Evolutionary conservation across 2,113 vertebrate genomes (phyloP), one percentile per base, ranked within the genome.

Genomic region (Tapirus terrestris): DNA sequence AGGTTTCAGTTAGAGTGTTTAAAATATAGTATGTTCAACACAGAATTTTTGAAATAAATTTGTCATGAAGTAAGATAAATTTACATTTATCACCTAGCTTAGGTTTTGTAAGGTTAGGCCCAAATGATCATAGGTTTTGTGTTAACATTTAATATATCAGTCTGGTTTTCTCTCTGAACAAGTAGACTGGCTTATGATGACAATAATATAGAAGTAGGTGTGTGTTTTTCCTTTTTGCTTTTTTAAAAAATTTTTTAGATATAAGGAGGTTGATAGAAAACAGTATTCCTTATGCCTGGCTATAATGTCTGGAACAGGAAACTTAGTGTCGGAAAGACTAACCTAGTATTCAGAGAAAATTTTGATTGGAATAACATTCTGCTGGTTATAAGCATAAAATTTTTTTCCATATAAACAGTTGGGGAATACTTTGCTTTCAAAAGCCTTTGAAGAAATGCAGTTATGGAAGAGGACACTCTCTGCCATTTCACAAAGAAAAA

Each of bases 401-500:
- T 82, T 83, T 94, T 96, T 75, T 51, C 70, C 83, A 70, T 63
- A 68, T 82, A 97, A 96, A 88, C 87, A 95, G 96, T 97, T 83
- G 58, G 79, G 81, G 84, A 97, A 80, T 85, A 80, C 36, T 96
- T 84, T 89, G 51, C 43, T 96, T 97, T 92, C 79, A 94, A 96
- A 95, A 86, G 82, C 33, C 61, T 73, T 94, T 75, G 87, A 94
- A 97, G 72, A 86, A 87, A 76, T 75, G 94, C 97, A 97, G 75
- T 98, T 98, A 95, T 67, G 58, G 68, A 83, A 96, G 94, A 98
- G 93, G 91, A 97, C 61, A 91, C 91, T 97, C 96, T 90, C 81
- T 90, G 98, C 92, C 88, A 97, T 84, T 96, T 98, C 90, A 81
- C 89, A 98, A 97, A 86, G 67, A 97, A 96, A 98, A 83, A 83